A percentile compares a stretch with the other conserved stretches of the same genome.
phyloP scores from a whole-genome alignment of 2,113 vertebrate genomes.

The Cinclus cinclus region DNA sequence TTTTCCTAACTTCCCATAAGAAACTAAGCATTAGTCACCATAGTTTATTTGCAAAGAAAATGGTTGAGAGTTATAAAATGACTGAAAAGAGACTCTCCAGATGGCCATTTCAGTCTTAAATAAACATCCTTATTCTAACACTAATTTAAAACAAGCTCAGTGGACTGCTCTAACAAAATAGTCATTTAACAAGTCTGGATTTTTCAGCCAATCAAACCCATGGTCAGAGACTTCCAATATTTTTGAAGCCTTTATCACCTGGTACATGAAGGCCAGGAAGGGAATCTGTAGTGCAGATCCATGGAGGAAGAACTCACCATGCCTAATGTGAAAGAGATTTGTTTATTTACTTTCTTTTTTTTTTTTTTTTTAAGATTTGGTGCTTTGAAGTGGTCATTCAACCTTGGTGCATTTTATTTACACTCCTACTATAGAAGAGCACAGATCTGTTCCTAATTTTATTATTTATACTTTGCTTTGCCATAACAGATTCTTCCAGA shows the following conservation, averaged over 20 bases:
- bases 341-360: background rate
- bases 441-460: background rate
- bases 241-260: constrained; percentile 9
- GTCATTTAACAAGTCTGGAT: constrained; percentile 25
- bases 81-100: constrained; percentile 55
- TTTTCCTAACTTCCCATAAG: background rate
- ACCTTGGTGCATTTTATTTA: background rate
- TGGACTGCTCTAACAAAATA: background rate
- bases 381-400: background rate
- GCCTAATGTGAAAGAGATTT: background rate
- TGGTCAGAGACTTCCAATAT: background rate
- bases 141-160: constrained; percentile 47
- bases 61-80: constrained; percentile 48
- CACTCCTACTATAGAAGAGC: background rate
- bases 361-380: background rate
- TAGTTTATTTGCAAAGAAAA: constrained; percentile 62
- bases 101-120: constrained; percentile 47
- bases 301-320: background rate
- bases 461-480: background rate
- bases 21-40: constrained; percentile 45
- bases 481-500: background rate
- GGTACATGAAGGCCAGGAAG: background rate
- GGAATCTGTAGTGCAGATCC: background rate
- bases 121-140: constrained; percentile 54
- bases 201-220: constrained; percentile 18